Evolutionary conservation across 1,140 invertebrate species (phyloP).

Genomic region (Anoplophora glabripennis): DNA sequence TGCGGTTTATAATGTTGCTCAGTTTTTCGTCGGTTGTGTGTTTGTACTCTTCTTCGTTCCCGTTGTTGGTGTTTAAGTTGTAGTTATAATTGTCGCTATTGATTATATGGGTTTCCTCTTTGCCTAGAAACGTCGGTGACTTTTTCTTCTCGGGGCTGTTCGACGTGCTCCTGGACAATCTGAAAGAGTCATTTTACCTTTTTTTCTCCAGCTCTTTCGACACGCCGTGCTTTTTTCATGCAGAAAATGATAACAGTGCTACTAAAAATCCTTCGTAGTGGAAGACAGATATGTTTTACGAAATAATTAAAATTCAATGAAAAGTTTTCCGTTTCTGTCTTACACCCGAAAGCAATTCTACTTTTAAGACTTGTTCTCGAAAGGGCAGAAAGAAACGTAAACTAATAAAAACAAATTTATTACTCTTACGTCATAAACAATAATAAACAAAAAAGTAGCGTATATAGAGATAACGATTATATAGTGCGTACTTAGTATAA

Average conservation of each 20-base stretch:
- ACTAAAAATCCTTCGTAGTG: too few relatives aligned
- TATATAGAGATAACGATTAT: too few relatives aligned
- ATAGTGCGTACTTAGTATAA: too few relatives aligned
- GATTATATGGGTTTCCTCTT: not conserved
- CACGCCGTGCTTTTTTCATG: not conserved
- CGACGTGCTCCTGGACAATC: conserved; percentile 19
- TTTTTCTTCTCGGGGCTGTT: conserved; percentile 15
- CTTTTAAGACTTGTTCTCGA: too few relatives aligned
- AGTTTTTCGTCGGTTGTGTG: conserved; percentile 6
- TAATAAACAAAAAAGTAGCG: too few relatives aligned
- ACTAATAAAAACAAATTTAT: too few relatives aligned
- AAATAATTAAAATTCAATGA: too few relatives aligned
- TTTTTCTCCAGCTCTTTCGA: not conserved
- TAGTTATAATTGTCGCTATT: not conserved
- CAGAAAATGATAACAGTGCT: not conserved
- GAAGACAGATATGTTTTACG: too few relatives aligned
- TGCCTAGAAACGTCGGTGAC: not conserved
- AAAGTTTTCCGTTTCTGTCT: too few relatives aligned
- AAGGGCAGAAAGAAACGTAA: too few relatives aligned
- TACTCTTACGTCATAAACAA: too few relatives aligned
- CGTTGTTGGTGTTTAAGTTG: conserved; percentile 19
- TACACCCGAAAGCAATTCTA: too few relatives aligned
- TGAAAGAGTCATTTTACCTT: conserved; percentile 15
- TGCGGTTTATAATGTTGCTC: conserved; percentile 10
- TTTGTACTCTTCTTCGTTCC: conserved; percentile 22